Evolutionary conservation across 2,113 vertebrate genomes (phyloP), one percentile per base, ranked within the genome.

Genomic region (Planiliza haematocheilus): DNA sequence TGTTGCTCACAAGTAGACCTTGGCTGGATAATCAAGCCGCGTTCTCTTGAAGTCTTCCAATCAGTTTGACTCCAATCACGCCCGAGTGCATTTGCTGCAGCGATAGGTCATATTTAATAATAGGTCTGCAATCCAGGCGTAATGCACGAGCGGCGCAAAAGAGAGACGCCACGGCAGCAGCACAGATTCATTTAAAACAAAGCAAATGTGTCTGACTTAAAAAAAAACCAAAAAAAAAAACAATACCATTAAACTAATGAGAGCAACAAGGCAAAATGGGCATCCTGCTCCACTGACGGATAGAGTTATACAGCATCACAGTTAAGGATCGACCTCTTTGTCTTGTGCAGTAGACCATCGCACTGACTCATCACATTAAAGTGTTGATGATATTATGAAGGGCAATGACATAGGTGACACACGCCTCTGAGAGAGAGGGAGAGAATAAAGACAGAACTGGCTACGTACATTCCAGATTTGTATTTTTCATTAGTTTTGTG

Each of bases 321-420:
- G 16, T 37, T 50, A 10, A 38, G 30, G 34, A 21, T 12, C 14
- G 11, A 18, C 41, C 63, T 36, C 9, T n/a, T 45, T 30, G 16
- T 7, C 58, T 64, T 55, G 58, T 77, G 57, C 73, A n/a, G 51
- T 3, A 11, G 11, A 24, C 24, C 38, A 10, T 60, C 24, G n/a
- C 49, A n/a, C 20, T 48, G 51, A 67, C 78, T 65, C 17, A 20
- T 68, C 73, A 55, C n/a, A 55, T 30, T 20, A 1, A 67, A 63
- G 1, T 57, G 53, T 61, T 73, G 48, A 49, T 73, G 24, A 36
- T 24, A 42, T 62, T 65, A 4, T 59, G 11, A 42, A 57, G 53
- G 57, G 24, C 55, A 68, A 37, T 17, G 13, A 20, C 38, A 38
- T 18, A 50, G 24, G 17, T 62, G 17, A 64, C 49, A 38, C 34